phyloP scores from a whole-genome alignment of 2,113 vertebrate species.

The Felis catus region DNA sequence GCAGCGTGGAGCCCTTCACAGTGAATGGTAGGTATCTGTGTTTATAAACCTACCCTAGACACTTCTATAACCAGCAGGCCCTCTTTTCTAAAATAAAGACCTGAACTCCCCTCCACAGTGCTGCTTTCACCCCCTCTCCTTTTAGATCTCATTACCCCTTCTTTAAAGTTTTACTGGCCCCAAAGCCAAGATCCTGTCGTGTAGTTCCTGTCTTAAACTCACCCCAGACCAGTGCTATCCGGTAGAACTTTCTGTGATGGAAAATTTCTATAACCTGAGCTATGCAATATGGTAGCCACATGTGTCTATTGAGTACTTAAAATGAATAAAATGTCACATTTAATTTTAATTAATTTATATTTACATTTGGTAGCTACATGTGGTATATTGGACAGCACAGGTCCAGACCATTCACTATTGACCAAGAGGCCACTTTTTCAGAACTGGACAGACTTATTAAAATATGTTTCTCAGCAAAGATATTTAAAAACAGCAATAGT shows the following conservation, averaged over 20 bases:
- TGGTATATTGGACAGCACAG: not conserved
- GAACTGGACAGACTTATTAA: not conserved
- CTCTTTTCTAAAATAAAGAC: not conserved
- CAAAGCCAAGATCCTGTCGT: not conserved
- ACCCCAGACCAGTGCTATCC: not conserved
- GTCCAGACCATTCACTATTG: not conserved
- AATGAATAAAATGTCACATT: slow-evolving; percentile 5
- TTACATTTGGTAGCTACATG: not conserved
- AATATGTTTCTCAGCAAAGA: slow-evolving; percentile 1
- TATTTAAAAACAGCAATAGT: not conserved
- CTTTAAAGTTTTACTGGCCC: not conserved
- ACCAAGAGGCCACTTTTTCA: not conserved
- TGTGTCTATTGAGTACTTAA: not conserved
- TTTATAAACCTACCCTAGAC: not conserved
- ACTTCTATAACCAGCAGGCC: not conserved
- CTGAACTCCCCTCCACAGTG: not conserved
- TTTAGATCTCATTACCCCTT: not conserved
- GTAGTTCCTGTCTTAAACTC: not conserved
- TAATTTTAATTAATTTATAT: slow-evolving; percentile 6
- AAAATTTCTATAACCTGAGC: not conserved
- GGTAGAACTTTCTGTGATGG: not conserved
- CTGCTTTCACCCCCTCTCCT: not conserved
- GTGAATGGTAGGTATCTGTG: not conserved
- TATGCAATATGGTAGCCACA: not conserved
- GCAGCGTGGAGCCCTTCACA: not conserved